Base-by-base conservation (phyloP, 2,797 vertebrate species). In the Babyrousa celebensis region DNA sequence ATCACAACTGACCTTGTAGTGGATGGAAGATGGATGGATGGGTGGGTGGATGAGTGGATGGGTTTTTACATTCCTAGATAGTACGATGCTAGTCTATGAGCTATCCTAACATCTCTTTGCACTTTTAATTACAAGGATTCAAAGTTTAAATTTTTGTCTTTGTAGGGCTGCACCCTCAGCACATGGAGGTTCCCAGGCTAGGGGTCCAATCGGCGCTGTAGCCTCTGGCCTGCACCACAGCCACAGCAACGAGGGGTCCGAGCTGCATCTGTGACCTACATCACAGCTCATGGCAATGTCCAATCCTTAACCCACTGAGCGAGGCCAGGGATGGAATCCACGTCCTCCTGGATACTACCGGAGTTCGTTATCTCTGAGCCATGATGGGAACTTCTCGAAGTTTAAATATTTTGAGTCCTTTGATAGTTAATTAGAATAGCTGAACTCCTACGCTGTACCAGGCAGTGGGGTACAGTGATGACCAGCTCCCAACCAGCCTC, bases 91-190 rank as follows among this genome's bases (percentile, higher is more conserved):
- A 32, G 67, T 23, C n/a, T n/a, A 29, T 1, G 12, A 86, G 7
- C n/a, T 70, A 78, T 85, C 75, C 36, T 21, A 87, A 58, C 1
- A 43, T 60, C 25, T 79, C 43, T 52, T 14, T 58, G 40, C 6
- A 43, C n/a, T 83, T 94, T 86, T 70, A 90, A 68, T 60, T 29
- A 56, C 32, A 63, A 87, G 16, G 14, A 91, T n/a, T 94, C 6
- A 9, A 84, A 68, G 36, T 62, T 94, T 65, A 72, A 77, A 68
- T 9, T 48, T 48, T 10, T 6, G 43, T 48, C 43, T 48, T 48
- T 48, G 43, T 48, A 48, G 43, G 43, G 43, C 6, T 48, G 43
- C 43, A 48, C 43, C 43, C 43, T 48, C 9, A 10, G 43, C 43
- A 48, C 5, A 48, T 9, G 43, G 43, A 48, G 9, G 43, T 48